Percentiles rank a stretch among this genome's conserved stretches.
Conservation (phyloP, 2,113 vertebrate species). For the Erythrolamprus reginae region DNA sequence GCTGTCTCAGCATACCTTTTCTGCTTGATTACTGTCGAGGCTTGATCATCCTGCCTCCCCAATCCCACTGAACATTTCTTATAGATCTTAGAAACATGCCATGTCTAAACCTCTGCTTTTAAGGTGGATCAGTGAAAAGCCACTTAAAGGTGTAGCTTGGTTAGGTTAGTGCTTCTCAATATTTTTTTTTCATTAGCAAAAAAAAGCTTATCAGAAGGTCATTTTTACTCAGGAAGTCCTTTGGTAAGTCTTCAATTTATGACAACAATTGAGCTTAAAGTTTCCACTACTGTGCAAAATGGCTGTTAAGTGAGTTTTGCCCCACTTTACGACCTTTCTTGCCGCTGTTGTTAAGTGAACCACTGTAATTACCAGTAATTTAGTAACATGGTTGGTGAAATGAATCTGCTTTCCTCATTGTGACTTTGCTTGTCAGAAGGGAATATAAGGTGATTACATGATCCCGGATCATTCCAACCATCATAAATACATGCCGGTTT, state of each 20-base stretch:
- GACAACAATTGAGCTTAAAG: background rate
- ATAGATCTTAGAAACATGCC: background rate
- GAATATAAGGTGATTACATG: background rate
- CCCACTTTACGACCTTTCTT: background rate
- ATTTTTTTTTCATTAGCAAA: background rate
- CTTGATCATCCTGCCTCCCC: background rate
- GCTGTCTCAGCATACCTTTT: background rate
- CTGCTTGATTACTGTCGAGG: background rate
- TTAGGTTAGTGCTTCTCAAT: background rate
- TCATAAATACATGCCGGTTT: background rate
- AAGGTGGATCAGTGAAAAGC: background rate
- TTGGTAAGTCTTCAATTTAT: background rate
- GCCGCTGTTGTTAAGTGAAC: background rate
- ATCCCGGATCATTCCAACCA: background rate
- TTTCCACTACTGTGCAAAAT: background rate
- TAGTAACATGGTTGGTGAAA: background rate
- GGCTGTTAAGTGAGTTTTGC: background rate
- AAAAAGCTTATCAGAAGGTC: background rate
- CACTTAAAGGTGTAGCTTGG: background rate
- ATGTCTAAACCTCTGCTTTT: background rate
- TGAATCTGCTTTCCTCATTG: background rate
- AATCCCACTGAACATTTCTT: background rate
- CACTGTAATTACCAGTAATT: background rate
- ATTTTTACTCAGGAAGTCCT: background rate
- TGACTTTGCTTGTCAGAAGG: background rate